phyloP scores from a whole-genome alignment of 2,888 invertebrate species.

The Lasioglossum vierecki region DNA sequence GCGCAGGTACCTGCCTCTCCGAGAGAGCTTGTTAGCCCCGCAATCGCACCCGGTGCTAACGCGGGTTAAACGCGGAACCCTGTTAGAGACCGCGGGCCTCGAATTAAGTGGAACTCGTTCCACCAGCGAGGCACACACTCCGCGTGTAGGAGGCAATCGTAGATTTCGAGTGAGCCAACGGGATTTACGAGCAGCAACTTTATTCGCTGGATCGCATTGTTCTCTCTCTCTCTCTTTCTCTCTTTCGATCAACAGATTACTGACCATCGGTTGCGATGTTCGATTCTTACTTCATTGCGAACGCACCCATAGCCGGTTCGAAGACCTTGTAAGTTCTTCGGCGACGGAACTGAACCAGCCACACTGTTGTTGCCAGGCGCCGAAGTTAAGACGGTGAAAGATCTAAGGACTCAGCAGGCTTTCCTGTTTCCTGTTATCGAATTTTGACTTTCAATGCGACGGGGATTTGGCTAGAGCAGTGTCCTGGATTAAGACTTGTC shows the following conservation, averaged over 20 bases:
- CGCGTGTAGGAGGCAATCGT: constrained; percentile 35
- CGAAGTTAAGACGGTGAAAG: not conserved
- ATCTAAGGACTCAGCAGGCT: too few relatives aligned
- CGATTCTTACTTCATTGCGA: constrained; percentile 5
- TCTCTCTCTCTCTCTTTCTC: not conserved
- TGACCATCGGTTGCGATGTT: not conserved
- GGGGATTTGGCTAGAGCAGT: too few relatives aligned
- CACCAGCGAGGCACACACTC: constrained; percentile 13
- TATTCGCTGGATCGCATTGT: constrained; percentile 11
- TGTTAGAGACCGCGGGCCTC: constrained; percentile 35
- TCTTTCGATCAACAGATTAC: constrained; percentile 10
- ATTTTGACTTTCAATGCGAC: too few relatives aligned
- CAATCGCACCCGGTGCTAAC: constrained; percentile 31
- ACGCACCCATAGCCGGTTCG: not conserved
- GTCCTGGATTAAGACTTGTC: too few relatives aligned
- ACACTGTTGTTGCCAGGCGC: not conserved
- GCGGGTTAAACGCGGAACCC: constrained; percentile 54
- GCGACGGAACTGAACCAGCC: not conserved
- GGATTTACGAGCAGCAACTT: constrained; percentile 29
- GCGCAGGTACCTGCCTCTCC: constrained; percentile 52
- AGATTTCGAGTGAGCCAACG: constrained; percentile 29
- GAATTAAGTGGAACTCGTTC: constrained; percentile 47
- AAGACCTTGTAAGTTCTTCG: not conserved
- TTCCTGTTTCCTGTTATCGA: too few relatives aligned
- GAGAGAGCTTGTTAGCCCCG: constrained; percentile 28